These are phyloP conservation scores for Myripristis murdjan DNA, from an alignment of 2,797 vertebrate species.

Conservation along the genomic window DNA sequence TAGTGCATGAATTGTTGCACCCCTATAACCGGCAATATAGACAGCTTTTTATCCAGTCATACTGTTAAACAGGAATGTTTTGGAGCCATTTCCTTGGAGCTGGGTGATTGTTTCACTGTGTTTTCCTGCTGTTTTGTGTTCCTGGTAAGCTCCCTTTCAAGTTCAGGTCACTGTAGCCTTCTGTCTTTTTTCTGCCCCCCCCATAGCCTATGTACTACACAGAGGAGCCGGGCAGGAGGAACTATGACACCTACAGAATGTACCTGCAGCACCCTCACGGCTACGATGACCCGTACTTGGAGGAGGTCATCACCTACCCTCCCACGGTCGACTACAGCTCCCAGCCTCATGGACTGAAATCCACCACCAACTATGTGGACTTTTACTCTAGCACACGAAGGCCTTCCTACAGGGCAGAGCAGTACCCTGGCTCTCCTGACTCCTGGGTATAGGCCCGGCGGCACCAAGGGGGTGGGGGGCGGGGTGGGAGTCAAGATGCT, in stretches of 20 bases:
- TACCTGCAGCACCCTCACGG: slow-evolving; percentile 95
- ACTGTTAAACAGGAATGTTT: no score
- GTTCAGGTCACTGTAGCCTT: not conserved
- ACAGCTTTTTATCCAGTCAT: no score
- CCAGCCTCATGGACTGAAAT: slow-evolving; percentile 94
- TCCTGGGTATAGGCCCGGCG: slow-evolving; percentile 93
- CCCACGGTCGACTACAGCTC: slow-evolving; percentile 90
- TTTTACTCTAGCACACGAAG: slow-evolving; percentile 95
- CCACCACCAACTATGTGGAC: slow-evolving; percentile 95
- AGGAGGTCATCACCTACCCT: slow-evolving; percentile 93
- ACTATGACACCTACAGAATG: slow-evolving; percentile 94
- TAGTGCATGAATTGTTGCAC: no score
- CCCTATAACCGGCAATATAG: no score
- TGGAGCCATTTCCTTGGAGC: no score
- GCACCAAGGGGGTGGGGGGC: not conserved
- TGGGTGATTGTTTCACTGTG: not conserved
- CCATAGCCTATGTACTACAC: slow-evolving; percentile 92
- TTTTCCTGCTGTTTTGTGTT: not conserved
- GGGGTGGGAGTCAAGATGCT: slow-evolving; percentile 13
- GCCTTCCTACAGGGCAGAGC: slow-evolving; percentile 95
- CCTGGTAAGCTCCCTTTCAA: not conserved
- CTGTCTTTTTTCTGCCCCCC: slow-evolving; percentile 48
- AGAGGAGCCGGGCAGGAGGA: slow-evolving; percentile 91
- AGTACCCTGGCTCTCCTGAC: slow-evolving; percentile 97
- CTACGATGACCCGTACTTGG: slow-evolving; percentile 94